A percentile compares a stretch with the other conserved stretches of the same genome.
phyloP scores from a whole-genome alignment of 2,113 vertebrate species.

The Rhea pennata region DNA sequence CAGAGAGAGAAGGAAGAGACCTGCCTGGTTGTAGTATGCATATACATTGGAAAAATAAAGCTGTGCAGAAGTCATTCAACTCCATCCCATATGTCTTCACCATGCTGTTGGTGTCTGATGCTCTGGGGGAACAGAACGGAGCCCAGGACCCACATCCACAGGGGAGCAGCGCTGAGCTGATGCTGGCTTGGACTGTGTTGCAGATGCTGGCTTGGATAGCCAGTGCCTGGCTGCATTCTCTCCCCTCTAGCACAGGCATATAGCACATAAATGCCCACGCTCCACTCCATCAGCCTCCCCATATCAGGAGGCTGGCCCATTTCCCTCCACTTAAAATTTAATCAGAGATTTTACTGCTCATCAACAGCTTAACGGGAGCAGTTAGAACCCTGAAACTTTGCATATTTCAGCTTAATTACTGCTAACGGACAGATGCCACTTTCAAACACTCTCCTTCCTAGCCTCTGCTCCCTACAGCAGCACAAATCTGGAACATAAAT shows the following conservation, averaged over 20 bases:
- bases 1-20: neutral
- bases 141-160: neutral
- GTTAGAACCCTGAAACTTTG: conserved; percentile 73
- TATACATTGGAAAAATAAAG: neutral
- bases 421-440: conserved; percentile 77
- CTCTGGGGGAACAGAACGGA: neutral
- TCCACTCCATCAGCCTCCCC: conserved; percentile 55
- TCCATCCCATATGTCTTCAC: neutral
- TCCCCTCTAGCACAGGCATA: neutral
- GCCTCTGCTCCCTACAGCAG: conserved; percentile 47
- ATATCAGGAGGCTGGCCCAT: conserved; percentile 53
- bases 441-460: conserved; percentile 29
- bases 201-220: neutral
- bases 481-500: conserved; percentile 37
- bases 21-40: too few species aligned
- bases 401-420: conserved; percentile 75
- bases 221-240: neutral
- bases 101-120: neutral
- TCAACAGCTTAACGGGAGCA: conserved; percentile 75
- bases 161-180: neutral
- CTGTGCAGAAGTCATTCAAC: neutral
- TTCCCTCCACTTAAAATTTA: conserved; percentile 78
- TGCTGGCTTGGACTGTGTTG: neutral
- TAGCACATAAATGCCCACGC: conserved; percentile 28
- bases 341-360: conserved; percentile 82